These are phyloP conservation scores for Buathra laborator DNA, from an alignment of 2,888 invertebrate genomes.

Conservation along the genomic window DNA sequence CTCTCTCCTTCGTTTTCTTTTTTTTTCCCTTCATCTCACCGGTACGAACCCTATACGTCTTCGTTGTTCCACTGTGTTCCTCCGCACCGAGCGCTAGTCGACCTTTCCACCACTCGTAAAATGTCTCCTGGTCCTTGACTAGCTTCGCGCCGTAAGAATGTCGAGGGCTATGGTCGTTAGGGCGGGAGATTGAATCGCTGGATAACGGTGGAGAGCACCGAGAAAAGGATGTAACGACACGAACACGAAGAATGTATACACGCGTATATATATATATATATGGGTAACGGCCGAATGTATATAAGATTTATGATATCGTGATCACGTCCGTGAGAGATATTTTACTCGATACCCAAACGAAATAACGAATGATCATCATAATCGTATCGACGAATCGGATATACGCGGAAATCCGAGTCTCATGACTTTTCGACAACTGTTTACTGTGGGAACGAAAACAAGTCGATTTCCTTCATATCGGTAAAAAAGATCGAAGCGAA, in stretches of 20 bases:
- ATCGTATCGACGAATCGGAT: constrained; percentile 36
- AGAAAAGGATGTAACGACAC: constrained; percentile 31
- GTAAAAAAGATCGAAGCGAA: not conserved
- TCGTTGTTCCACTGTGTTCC: constrained; percentile 25
- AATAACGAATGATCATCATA: constrained; percentile 38
- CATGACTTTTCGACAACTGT: not conserved
- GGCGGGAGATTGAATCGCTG: constrained; percentile 55
- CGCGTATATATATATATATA: not conserved
- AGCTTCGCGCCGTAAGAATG: constrained; percentile 34
- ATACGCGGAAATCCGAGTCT: not conserved
- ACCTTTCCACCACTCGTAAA: constrained; percentile 56
- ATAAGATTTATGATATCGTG: constrained; percentile 1
- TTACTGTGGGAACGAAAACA: constrained; percentile 30
- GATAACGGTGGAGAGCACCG: constrained; percentile 42
- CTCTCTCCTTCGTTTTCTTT: constrained; percentile 26
- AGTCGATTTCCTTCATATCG: constrained; percentile 12
- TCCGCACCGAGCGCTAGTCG: constrained; percentile 20
- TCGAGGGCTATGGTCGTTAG: constrained; percentile 44
- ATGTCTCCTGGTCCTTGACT: constrained; percentile 56
- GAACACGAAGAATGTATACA: constrained; percentile 5
- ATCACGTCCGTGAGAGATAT: constrained; percentile 12
- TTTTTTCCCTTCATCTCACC: constrained; percentile 22
- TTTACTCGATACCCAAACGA: constrained; percentile 11
- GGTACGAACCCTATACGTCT: not conserved
- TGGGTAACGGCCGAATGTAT: not conserved